Percentiles rank a stretch among this genome's conserved stretches.
phyloP scores from a whole-genome alignment of 2,888 invertebrate genomes.

The Ophraella communa region DNA sequence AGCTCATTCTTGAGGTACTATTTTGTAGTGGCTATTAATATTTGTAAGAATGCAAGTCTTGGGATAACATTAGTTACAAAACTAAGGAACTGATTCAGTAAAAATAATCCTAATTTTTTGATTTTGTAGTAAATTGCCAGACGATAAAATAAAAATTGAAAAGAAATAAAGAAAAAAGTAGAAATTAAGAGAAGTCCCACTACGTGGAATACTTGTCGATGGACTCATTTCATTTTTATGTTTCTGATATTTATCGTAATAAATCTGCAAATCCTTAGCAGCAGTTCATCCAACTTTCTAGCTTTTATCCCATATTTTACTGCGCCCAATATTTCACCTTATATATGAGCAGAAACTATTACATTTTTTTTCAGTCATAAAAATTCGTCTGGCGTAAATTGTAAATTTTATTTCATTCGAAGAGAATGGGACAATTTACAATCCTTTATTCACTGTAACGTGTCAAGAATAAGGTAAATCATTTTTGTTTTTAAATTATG shows the following conservation, averaged over 20 bases:
- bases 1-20: too few relatives aligned
- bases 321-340: background rate
- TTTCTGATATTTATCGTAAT: background rate
- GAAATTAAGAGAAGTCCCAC: too few relatives aligned
- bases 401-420: conserved; percentile 2
- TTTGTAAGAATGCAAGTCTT: too few relatives aligned
- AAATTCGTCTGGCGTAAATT: background rate
- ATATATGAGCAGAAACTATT: conserved; percentile 3
- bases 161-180: too few relatives aligned
- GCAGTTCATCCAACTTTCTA: background rate
- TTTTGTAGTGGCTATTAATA: too few relatives aligned
- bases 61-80: too few relatives aligned
- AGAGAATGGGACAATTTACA: background rate
- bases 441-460: background rate
- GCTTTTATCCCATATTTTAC: background rate
- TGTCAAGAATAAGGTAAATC: background rate
- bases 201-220: background rate
- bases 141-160: too few relatives aligned
- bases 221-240: background rate
- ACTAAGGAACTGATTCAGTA: too few relatives aligned
- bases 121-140: too few relatives aligned
- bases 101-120: too few relatives aligned
- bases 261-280: background rate
- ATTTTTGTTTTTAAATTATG: background rate
- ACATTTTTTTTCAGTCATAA: background rate